A percentile compares a stretch with the other conserved stretches of the same genome.
Conservation (phyloP, 1,140 invertebrate genomes). For the Brachionus asplanchnoidis region DNA sequence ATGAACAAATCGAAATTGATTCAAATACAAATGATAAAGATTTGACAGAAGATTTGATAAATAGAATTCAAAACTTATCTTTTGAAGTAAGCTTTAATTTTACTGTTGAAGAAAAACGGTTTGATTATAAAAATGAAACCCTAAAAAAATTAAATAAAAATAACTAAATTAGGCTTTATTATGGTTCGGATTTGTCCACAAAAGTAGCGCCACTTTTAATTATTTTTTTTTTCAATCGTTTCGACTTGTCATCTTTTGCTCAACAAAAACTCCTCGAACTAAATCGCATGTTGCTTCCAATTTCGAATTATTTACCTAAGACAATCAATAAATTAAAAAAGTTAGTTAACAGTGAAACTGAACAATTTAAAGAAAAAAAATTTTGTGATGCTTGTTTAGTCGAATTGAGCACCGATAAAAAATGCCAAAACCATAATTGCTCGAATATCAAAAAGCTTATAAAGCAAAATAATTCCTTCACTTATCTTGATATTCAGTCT, state of each 20-base stretch:
- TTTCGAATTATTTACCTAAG: not conserved
- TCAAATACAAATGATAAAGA: not conserved
- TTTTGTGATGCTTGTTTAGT: no score
- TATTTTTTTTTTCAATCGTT: no score
- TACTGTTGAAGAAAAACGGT: not conserved
- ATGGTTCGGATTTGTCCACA: not conserved
- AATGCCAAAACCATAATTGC: no score
- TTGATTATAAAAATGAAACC: not conserved
- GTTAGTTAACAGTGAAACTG: no score
- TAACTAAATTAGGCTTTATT: not conserved
- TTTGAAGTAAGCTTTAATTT: not conserved
- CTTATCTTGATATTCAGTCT: no score
- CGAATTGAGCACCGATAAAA: no score
- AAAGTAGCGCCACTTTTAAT: no score
- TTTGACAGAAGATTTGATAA: not conserved
- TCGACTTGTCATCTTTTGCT: not conserved
- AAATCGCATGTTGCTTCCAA: not conserved
- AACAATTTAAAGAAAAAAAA: no score
- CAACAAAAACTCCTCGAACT: slow-evolving; percentile 3
- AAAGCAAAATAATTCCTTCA: no score
- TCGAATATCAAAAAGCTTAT: no score
- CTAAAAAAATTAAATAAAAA: not conserved
- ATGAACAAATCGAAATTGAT: not conserved
- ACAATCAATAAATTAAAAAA: slow-evolving; percentile 29
- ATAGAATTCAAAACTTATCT: not conserved